These are phyloP conservation scores for Drosophila parvula DNA, from an alignment of 1,140 invertebrate species.

Conservation along the genomic window DNA sequence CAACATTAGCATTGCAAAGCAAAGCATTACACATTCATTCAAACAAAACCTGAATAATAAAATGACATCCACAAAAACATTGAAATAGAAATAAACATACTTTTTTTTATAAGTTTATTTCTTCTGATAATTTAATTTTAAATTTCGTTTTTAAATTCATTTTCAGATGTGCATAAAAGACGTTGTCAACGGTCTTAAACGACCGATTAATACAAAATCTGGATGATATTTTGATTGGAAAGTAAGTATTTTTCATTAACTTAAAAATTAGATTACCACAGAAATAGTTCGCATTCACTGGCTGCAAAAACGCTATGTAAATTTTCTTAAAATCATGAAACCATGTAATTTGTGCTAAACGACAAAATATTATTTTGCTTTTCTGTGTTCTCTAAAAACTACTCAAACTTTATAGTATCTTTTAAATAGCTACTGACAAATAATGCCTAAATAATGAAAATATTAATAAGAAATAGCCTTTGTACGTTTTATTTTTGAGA, in stretches of 20 bases:
- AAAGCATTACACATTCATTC: no score
- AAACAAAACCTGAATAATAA: no score
- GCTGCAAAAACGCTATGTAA: background rate
- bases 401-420: background rate
- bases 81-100: background rate
- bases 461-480: background rate
- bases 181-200: background rate
- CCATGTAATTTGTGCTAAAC: no score
- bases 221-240: background rate
- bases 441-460: background rate
- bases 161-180: slow-evolving; percentile 2
- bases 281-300: no score
- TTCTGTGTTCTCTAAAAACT: background rate
- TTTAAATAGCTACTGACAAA: no score
- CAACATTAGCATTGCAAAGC: background rate
- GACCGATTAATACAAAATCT: background rate
- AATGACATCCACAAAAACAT: no score
- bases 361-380: background rate
- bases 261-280: background rate
- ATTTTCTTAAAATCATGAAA: background rate
- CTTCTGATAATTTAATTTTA: background rate
- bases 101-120: background rate
- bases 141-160: background rate
- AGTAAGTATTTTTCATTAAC: slow-evolving; percentile 5
- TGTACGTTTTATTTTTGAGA: background rate